phyloP scores from a whole-genome alignment of 1,140 invertebrate species.

The Pseudachorutes palmiensis region DNA sequence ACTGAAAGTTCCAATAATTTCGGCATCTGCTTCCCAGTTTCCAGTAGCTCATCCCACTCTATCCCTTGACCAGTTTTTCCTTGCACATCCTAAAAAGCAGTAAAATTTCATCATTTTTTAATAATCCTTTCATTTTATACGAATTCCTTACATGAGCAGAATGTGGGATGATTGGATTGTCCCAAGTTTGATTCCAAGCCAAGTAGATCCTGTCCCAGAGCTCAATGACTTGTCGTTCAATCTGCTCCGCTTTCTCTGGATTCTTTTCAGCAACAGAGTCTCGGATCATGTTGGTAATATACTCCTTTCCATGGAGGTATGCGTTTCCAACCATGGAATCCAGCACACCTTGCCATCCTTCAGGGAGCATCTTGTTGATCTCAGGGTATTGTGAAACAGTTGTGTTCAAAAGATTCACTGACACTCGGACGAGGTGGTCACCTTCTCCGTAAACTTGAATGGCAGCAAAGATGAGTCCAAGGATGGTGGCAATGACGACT shows the following conservation, averaged over 20 bases:
- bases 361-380: constrained; percentile 60
- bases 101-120: neutral
- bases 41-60: constrained; percentile 33
- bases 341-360: constrained; percentile 65
- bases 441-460: constrained; percentile 77
- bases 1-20: constrained; percentile 65
- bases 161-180: constrained; percentile 10
- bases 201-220: constrained; percentile 61
- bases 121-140: neutral
- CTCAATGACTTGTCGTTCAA: constrained; percentile 86
- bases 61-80: constrained; percentile 12
- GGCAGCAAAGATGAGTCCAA: constrained; percentile 51
- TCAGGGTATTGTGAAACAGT: constrained; percentile 83
- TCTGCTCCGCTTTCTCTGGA: constrained; percentile 65
- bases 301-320: constrained; percentile 79
- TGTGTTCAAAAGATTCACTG: constrained; percentile 79
- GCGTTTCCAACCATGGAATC: constrained; percentile 78
- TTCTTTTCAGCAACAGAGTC: constrained; percentile 72
- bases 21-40: constrained; percentile 41
- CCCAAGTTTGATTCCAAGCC: constrained; percentile 36
- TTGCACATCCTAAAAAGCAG: neutral
- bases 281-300: constrained; percentile 68
- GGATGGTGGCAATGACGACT: constrained; percentile 47
- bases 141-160: neutral
- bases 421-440: constrained; percentile 80